These are phyloP conservation scores for Malthinus seriepunctatus DNA, from an alignment of 2,888 invertebrate species.

Conservation along the genomic window DNA sequence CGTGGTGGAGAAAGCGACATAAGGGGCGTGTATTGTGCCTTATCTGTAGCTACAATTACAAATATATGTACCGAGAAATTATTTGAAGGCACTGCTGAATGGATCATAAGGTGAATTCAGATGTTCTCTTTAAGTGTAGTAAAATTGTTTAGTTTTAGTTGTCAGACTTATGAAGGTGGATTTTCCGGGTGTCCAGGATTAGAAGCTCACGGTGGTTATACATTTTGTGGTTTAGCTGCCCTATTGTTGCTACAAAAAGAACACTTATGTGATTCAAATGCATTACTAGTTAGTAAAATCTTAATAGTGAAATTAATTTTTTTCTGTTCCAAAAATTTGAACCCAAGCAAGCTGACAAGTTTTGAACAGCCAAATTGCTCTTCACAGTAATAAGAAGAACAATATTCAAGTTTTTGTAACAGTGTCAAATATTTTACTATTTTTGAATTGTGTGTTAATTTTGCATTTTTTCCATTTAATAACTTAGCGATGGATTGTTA, in stretches of 20 bases:
- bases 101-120: constrained; percentile 71
- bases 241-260: constrained; percentile 80
- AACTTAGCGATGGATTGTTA: constrained; percentile 79
- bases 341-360: no score
- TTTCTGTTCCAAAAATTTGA: no score
- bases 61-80: constrained; percentile 76
- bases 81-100: constrained; percentile 85
- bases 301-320: not conserved
- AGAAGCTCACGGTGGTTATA: constrained; percentile 99
- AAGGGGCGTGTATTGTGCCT: constrained; percentile 95
- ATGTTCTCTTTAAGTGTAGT: constrained; percentile 7
- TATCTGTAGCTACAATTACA: constrained; percentile 85
- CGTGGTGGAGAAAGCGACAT: constrained; percentile 92
- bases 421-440: no score
- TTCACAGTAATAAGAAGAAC: no score
- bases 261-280: constrained; percentile 73
- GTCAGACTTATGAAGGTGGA: constrained; percentile 99
- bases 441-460: no score
- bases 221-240: constrained; percentile 94
- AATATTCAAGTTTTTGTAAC: no score
- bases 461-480: constrained; percentile 24
- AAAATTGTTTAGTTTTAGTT: constrained; percentile 57
- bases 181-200: constrained; percentile 92
- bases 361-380: no score
- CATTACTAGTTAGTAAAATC: constrained; percentile 62